phyloP scores from a whole-genome alignment of 2,888 invertebrate genomes.

The Penaeus monodon region DNA sequence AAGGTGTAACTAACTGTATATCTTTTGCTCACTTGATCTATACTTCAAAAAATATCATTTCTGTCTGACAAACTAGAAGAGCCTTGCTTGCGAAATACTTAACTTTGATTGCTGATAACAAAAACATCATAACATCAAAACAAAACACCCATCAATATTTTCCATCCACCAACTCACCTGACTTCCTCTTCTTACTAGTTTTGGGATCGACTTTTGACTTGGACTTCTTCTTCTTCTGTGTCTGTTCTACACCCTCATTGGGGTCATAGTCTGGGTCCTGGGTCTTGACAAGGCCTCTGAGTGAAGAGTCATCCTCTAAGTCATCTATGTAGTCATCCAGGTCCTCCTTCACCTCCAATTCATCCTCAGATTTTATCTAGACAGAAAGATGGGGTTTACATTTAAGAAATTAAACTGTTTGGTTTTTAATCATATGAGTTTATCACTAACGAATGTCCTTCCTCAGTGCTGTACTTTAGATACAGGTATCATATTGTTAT shows the following conservation, averaged over 20 bases:
- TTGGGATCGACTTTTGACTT: conserved; percentile 28
- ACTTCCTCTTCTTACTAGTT: conserved; percentile 32
- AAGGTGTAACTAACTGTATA: no score
- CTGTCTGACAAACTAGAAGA: no score
- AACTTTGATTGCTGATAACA: background rate
- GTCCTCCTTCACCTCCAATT: conserved; percentile 34
- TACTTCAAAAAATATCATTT: no score
- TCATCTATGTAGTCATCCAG: conserved; percentile 26
- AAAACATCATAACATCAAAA: background rate
- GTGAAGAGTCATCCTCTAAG: background rate
- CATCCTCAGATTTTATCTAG: conserved; percentile 34
- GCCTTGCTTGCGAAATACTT: background rate
- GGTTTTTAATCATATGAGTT: no score
- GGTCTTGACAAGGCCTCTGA: background rate
- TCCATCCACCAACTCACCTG: conserved; percentile 12
- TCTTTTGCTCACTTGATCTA: no score
- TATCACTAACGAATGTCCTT: no score
- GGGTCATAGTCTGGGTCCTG: conserved; percentile 37
- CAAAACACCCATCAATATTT: background rate
- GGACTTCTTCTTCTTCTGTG: conserved; percentile 17
- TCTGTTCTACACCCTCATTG: conserved; percentile 6
- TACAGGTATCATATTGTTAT: no score
- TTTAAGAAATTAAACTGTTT: no score
- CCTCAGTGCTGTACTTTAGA: no score
- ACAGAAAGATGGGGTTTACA: background rate